Evolutionary conservation across 64 coral and sea anemone species (phyloP).

Genomic region (Acropora yongei): DNA sequence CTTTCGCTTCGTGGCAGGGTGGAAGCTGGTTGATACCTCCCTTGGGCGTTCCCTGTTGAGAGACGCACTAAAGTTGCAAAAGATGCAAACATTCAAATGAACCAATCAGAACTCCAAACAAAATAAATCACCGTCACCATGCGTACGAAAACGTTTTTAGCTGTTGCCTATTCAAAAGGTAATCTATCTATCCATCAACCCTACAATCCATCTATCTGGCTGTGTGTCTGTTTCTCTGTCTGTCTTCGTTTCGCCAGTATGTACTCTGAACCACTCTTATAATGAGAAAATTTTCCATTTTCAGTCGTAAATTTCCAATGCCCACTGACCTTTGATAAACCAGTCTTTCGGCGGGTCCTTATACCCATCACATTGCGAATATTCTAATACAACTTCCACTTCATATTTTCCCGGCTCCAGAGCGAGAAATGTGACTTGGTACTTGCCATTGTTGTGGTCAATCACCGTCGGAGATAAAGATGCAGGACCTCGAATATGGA

Average conservation of each 20-base stretch:
- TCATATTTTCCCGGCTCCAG: slow-evolving; percentile 76
- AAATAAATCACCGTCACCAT: neutral
- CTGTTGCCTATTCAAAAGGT: neutral
- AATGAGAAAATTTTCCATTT: neutral
- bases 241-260: too few species aligned
- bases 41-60: slow-evolving; percentile 87
- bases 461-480: slow-evolving; percentile 85
- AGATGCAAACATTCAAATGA: too few species aligned
- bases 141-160: neutral
- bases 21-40: slow-evolving; percentile 79
- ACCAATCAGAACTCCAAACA: neutral
- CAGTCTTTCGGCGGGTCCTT: slow-evolving; percentile 85
- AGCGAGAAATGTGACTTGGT: slow-evolving; percentile 84
- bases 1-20: slow-evolving; percentile 64
- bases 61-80: too few species aligned
- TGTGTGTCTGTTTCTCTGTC: too few species aligned
- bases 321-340: slow-evolving; percentile 92
- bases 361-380: slow-evolving; percentile 85
- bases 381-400: slow-evolving; percentile 75
- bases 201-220: too few species aligned
- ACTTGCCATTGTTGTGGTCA: slow-evolving; percentile 89
- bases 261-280: too few species aligned
- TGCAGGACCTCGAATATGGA: slow-evolving; percentile 76
- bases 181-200: too few species aligned
- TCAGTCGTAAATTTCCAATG: neutral